Conservation (phyloP, 1,140 invertebrate species). For the Aphis gossypii region DNA sequence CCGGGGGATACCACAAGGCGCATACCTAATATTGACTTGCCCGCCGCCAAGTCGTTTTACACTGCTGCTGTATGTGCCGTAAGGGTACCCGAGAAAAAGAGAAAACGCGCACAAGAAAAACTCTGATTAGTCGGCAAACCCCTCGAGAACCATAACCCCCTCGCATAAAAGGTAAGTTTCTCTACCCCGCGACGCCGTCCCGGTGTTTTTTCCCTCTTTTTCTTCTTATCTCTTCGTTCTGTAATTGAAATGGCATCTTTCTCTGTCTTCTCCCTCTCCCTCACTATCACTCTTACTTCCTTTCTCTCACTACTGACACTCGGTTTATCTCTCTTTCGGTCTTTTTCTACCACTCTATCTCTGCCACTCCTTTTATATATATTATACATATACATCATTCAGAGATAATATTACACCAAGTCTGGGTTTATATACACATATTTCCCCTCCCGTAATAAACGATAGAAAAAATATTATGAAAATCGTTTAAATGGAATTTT, state of each 20-base stretch:
- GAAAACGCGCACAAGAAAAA: slow-evolving; percentile 52
- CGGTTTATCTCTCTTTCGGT: background rate
- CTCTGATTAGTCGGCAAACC: slow-evolving; percentile 57
- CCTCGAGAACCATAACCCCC: slow-evolving; percentile 53
- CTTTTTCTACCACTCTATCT: background rate
- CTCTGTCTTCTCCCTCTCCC: background rate
- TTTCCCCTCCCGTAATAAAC: background rate
- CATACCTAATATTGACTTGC: slow-evolving; percentile 57
- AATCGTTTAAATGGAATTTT: slow-evolving; percentile 35
- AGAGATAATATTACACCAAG: slow-evolving; percentile 29
- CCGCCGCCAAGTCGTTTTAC: background rate
- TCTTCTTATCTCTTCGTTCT: slow-evolving; percentile 51
- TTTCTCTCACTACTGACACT: background rate
- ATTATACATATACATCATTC: slow-evolving; percentile 3
- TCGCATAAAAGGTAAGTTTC: slow-evolving; percentile 54
- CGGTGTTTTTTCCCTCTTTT: slow-evolving; percentile 32
- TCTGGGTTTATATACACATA: background rate
- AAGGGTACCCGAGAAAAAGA: slow-evolving; percentile 47
- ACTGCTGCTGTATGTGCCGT: slow-evolving; percentile 9
- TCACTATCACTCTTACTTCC: background rate
- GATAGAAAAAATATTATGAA: slow-evolving; percentile 26
- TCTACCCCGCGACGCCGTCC: background rate
- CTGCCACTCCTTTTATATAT: background rate
- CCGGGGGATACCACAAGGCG: slow-evolving; percentile 30
- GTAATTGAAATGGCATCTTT: slow-evolving; percentile 53